Percentiles rank a stretch among this genome's conserved stretches.
Evolutionary conservation across 2,888 invertebrate species (phyloP).

Genomic region (Neria commutata): DNA sequence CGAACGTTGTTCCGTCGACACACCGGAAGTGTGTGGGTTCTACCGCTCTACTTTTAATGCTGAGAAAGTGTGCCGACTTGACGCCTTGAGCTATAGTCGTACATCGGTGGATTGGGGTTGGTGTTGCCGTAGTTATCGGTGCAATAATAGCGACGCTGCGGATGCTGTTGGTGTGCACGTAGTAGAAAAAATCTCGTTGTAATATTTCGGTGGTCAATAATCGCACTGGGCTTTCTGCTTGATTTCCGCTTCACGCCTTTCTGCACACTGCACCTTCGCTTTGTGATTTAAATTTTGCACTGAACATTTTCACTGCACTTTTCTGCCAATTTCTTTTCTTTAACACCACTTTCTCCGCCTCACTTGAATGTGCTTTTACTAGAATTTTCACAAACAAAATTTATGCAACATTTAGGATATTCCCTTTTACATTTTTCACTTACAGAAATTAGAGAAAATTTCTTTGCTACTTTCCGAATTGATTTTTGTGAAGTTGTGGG

Average conservation of each 20-base stretch:
- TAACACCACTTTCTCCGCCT: constrained; percentile 19
- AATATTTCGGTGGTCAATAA: constrained; percentile 41
- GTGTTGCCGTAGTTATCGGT: too few species aligned
- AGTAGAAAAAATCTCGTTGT: constrained; percentile 41
- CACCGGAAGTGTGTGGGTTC: not conserved
- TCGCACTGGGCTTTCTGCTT: constrained; percentile 39
- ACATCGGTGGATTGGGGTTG: too few species aligned
- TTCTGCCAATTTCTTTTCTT: constrained; percentile 32
- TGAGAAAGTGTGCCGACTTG: not conserved
- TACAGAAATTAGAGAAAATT: constrained; percentile 1
- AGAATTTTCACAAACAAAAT: constrained; percentile 40
- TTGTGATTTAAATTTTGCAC: not conserved
- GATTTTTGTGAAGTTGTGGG: constrained; percentile 4
- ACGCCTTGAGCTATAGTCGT: not conserved
- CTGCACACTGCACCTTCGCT: constrained; percentile 5
- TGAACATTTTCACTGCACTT: constrained; percentile 24
- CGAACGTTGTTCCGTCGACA: too few species aligned
- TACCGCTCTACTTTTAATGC: not conserved
- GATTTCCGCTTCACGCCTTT: constrained; percentile 1
- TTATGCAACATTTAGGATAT: constrained; percentile 15
- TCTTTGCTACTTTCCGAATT: constrained; percentile 5
- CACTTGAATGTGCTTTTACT: constrained; percentile 32
- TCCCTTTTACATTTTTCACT: constrained; percentile 8
- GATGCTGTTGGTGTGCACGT: constrained; percentile 21
- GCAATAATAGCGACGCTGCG: constrained; percentile 9